phyloP scores from a whole-genome alignment of 2,888 invertebrate species.

The Drosophila sordidapex region DNA sequence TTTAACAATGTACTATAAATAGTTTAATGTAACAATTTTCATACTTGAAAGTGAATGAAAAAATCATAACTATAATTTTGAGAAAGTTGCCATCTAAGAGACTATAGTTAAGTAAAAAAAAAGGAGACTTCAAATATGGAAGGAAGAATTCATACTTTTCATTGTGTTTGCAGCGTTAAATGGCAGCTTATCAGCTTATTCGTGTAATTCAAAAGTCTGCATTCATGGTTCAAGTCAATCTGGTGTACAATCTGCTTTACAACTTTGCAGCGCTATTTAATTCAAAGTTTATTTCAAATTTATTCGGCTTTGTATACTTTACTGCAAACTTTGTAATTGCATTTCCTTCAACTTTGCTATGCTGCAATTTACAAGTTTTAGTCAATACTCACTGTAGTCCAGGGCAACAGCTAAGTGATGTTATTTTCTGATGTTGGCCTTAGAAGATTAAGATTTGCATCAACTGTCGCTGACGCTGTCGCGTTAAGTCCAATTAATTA shows the following conservation, averaged over 20 bases:
- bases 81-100: background rate
- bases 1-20: background rate
- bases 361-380: background rate
- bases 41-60: background rate
- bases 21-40: background rate
- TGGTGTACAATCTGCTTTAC: background rate
- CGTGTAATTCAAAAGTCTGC: background rate
- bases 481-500: constrained; percentile 46
- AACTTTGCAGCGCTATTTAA: background rate
- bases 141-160: too few relatives aligned
- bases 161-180: background rate
- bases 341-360: background rate
- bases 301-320: background rate
- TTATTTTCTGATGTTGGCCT: constrained; percentile 24
- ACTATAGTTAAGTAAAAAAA: background rate
- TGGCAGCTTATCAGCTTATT: background rate
- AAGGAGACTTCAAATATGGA: background rate
- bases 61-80: background rate
- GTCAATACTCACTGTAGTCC: constrained; percentile 26
- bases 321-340: constrained; percentile 3
- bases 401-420: background rate
- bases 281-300: background rate
- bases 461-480: constrained; percentile 6
- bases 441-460: constrained; percentile 31
- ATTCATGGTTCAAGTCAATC: background rate